phyloP scores from a whole-genome alignment of 1,140 invertebrate species.

The Aphis craccivora region DNA sequence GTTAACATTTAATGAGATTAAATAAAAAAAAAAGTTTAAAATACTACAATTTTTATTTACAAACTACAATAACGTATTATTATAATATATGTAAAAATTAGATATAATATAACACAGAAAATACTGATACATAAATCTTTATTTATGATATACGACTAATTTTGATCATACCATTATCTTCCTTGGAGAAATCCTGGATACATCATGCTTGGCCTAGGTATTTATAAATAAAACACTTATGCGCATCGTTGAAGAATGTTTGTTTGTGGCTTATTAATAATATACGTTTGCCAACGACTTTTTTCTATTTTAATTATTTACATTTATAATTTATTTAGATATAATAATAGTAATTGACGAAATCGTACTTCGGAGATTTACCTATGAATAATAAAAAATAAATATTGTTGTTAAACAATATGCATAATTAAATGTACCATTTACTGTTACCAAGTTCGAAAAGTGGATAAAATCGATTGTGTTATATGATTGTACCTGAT shows the following conservation, averaged over 20 bases:
- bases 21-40: no score
- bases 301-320: not conserved
- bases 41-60: not conserved
- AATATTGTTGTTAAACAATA: not conserved
- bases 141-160: not conserved
- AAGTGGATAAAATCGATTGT: not conserved
- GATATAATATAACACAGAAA: not conserved
- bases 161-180: not conserved
- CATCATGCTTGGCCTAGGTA: not conserved
- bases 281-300: not conserved
- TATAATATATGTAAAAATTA: not conserved
- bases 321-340: not conserved
- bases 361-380: no score
- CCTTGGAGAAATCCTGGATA: not conserved
- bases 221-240: not conserved
- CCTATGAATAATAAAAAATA: not conserved
- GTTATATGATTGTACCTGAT: not conserved
- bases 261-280: not conserved
- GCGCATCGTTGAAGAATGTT: not conserved
- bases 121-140: not conserved
- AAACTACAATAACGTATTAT: not conserved
- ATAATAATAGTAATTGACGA: no score
- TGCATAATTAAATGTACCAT: not conserved
- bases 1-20: not conserved
- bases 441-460: not conserved